A percentile compares a stretch with the other conserved stretches of the same genome.
phyloP scores from a whole-genome alignment of 2,113 vertebrate genomes.

The Nannobrachium achirus region DNA sequence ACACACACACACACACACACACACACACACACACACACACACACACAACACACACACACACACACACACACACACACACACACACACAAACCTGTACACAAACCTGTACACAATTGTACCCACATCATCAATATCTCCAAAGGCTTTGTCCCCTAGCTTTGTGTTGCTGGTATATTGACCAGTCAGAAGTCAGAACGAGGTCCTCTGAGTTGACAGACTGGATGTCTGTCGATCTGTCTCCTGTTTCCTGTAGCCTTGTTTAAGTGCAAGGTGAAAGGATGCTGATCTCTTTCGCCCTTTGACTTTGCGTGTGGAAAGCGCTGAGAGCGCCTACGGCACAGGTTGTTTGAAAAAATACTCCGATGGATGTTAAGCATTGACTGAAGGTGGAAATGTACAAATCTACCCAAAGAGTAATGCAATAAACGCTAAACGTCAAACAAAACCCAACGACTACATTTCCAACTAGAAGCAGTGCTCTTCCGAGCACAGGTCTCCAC shows the following conservation, averaged over 20 bases:
- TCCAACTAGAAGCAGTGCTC: too few species aligned
- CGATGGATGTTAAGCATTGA: too few species aligned
- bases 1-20: conserved; percentile 1
- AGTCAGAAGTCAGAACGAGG: neutral
- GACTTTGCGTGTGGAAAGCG: conserved; percentile 27
- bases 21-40: conserved; percentile 25
- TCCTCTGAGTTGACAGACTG: conserved; percentile 7
- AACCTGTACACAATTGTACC: neutral
- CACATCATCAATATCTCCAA: conserved; percentile 26
- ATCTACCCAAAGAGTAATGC: too few species aligned
- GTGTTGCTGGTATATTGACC: neutral
- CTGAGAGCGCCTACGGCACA: too few species aligned
- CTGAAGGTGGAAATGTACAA: too few species aligned
- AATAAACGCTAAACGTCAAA: too few species aligned
- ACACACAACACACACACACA: neutral
- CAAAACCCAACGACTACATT: too few species aligned
- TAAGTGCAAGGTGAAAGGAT: conserved; percentile 36
- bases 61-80: too few species aligned
- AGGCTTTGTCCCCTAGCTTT: conserved; percentile 7
- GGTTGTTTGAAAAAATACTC: too few species aligned
- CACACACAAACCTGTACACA: neutral
- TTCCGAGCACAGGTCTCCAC: too few species aligned
- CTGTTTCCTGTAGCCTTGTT: conserved; percentile 16
- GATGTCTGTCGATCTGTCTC: conserved; percentile 16
- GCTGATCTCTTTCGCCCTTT: conserved; percentile 41